Base-by-base conservation (phyloP, 2,797 vertebrate species). In the Peromyscus melanophrys region DNA sequence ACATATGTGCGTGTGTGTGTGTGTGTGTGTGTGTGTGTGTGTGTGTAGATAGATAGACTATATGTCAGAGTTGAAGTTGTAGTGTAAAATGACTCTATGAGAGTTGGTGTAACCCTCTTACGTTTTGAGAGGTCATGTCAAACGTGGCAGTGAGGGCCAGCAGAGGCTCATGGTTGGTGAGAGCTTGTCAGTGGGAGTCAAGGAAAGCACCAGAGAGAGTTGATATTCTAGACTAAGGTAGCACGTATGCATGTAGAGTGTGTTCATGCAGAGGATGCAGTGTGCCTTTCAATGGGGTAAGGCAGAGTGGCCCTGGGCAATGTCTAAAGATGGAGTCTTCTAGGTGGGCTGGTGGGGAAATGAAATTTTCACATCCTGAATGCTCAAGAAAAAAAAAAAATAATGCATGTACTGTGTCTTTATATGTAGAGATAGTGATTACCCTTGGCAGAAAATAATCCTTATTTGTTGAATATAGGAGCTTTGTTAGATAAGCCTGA, bases 291-390 rank as follows among this genome's bases (percentile, higher is more conserved):
- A 27, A 0, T 4, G 40, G 12, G 46, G 65, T 25, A 31, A 49
- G 43, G 19, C 55, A 0, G 3, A 13, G 4, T 61, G 67, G 16
- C 40, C 37, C 63, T 0, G 8, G 59, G 16, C n/a, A 5, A 4
- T 4, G 11, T 21, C 29, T 46, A 43, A 37, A 59, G 2, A 17
- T n/a, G 37, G 73, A 84, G 13, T 61, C 9, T n/a, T 81, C 17
- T 43, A 29, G 85, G 21, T 77, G 12, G n/a, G 14, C 25, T 9
- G 46, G 1, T 7, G 12, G 69, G 17, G 29, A 6, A 0, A 23
- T 76, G n/a, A 19, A 27, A 40, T n/a, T 3, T 78, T 31, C 5
- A 0, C 8, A 40, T 25, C 2, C 29, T 46, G 37, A 31, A 1
- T 31, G 59, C 14, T 23, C 63, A 75, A 14, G 23, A 1, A 14